Percentiles rank a stretch among this genome's conserved stretches.
These are phyloP conservation scores for Cherax destructor DNA, from an alignment of 1,140 invertebrate species.

Conservation along the genomic window DNA sequence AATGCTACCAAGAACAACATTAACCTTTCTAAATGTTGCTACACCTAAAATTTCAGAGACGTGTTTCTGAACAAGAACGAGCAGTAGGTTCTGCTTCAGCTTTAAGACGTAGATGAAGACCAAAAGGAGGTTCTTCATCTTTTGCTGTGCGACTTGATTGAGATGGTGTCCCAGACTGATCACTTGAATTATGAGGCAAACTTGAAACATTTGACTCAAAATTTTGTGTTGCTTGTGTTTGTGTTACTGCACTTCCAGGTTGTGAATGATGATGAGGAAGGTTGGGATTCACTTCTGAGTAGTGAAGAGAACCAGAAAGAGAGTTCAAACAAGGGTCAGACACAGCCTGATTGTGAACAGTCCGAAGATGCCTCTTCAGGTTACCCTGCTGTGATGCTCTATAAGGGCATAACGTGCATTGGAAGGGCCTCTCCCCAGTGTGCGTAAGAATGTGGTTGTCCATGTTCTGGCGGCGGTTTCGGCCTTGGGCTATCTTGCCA, in stretches of 20 bases:
- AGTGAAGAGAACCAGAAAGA: background rate
- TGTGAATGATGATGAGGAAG: conserved; percentile 21
- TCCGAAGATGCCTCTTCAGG: conserved; percentile 66
- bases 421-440: conserved; percentile 67
- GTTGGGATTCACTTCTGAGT: conserved; percentile 8
- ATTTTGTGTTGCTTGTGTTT: conserved; percentile 24
- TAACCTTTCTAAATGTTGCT: background rate
- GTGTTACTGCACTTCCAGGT: background rate
- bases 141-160: conserved; percentile 1
- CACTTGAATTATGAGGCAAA: conserved; percentile 28
- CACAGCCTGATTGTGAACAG: conserved; percentile 55
- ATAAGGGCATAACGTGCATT: conserved; percentile 69
- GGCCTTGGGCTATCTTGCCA: conserved; percentile 68
- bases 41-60: conserved; percentile 27
- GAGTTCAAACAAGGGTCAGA: conserved; percentile 38
- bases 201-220: conserved; percentile 40
- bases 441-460: conserved; percentile 71
- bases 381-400: conserved; percentile 68
- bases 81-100: conserved; percentile 32
- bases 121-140: conserved; percentile 55
- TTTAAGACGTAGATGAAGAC: conserved; percentile 59
- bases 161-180: background rate
- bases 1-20: background rate
- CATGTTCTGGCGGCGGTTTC: conserved; percentile 71
- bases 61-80: conserved; percentile 20